phyloP scores from a whole-genome alignment of 2,797 vertebrate genomes.

The Benthosema pterotum region DNA sequence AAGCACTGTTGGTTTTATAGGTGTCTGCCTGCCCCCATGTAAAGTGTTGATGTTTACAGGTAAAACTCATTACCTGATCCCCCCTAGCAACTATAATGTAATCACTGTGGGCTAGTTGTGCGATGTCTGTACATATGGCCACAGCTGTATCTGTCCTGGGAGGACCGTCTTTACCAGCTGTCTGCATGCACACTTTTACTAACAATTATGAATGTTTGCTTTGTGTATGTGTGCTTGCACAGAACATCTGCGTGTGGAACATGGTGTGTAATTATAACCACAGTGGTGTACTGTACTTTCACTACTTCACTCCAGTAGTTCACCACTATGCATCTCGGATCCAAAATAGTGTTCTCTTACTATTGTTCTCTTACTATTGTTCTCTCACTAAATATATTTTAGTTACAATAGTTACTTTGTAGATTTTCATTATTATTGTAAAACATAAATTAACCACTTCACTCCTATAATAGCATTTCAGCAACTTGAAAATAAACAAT shows the following conservation, averaged over 20 bases:
- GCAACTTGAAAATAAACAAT: no score
- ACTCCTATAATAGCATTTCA: no score
- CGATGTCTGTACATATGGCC: constrained; percentile 25
- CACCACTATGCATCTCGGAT: no score
- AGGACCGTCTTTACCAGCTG: constrained; percentile 35
- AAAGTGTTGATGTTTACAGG: constrained; percentile 26
- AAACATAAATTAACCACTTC: no score
- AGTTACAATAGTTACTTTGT: no score
- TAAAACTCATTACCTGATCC: constrained; percentile 27
- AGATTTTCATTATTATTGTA: no score
- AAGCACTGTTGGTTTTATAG: neutral
- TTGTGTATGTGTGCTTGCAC: neutral
- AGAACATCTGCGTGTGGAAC: neutral
- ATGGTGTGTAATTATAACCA: no score
- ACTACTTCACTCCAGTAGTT: no score
- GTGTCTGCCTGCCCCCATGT: constrained; percentile 36
- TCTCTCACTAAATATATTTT: no score
- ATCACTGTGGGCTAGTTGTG: neutral
- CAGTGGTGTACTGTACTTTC: no score
- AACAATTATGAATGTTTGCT: constrained; percentile 5
- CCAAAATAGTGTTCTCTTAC: no score
- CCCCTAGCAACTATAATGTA: constrained; percentile 19
- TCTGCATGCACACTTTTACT: constrained; percentile 33
- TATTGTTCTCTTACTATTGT: no score
- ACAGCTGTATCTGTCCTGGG: constrained; percentile 7